Evolutionary conservation across 2,113 vertebrate species (phyloP).

Genomic region (Thalassoma bifasciatum): DNA sequence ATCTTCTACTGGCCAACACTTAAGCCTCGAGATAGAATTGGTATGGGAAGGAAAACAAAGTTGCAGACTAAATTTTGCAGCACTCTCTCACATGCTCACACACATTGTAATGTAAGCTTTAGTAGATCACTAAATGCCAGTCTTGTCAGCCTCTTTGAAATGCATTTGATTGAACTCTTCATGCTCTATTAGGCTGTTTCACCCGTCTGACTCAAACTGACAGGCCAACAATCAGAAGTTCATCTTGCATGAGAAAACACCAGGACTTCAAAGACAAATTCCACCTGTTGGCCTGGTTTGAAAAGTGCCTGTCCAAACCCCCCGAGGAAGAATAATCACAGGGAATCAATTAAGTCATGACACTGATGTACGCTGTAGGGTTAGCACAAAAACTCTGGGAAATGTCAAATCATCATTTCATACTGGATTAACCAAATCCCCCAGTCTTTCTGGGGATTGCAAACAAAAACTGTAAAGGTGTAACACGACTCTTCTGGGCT

Average conservation of each 20-base stretch:
- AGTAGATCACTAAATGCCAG: slow-evolving; percentile 60
- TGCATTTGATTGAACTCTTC: slow-evolving; percentile 54
- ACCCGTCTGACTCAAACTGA: slow-evolving; percentile 47
- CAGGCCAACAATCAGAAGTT: slow-evolving; percentile 39
- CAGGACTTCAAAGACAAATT: slow-evolving; percentile 10
- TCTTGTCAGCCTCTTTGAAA: slow-evolving; percentile 63
- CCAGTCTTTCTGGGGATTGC: neutral
- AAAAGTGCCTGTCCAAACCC: neutral
- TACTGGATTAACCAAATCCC: slow-evolving; percentile 35
- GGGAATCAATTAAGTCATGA: slow-evolving; percentile 38
- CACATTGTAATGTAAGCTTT: slow-evolving; percentile 40
- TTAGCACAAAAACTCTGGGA: slow-evolving; percentile 18
- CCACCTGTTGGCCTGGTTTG: slow-evolving; percentile 43
- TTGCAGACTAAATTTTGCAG: neutral
- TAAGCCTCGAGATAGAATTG: too few species aligned
- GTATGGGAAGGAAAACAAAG: neutral
- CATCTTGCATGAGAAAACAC: slow-evolving; percentile 37
- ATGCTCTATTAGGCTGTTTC: slow-evolving; percentile 58
- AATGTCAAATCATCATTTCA: slow-evolving; percentile 36
- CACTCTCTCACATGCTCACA: neutral
- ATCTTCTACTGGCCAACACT: too few species aligned
- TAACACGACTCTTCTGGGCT: slow-evolving; percentile 6
- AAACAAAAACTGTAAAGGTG: slow-evolving; percentile 4
- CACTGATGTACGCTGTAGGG: neutral
- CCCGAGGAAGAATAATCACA: slow-evolving; percentile 41